A percentile compares a stretch with the other conserved stretches of the same genome.
Evolutionary conservation across 2,888 invertebrate species (phyloP).

Genomic region (Cerastis rubricosa): DNA sequence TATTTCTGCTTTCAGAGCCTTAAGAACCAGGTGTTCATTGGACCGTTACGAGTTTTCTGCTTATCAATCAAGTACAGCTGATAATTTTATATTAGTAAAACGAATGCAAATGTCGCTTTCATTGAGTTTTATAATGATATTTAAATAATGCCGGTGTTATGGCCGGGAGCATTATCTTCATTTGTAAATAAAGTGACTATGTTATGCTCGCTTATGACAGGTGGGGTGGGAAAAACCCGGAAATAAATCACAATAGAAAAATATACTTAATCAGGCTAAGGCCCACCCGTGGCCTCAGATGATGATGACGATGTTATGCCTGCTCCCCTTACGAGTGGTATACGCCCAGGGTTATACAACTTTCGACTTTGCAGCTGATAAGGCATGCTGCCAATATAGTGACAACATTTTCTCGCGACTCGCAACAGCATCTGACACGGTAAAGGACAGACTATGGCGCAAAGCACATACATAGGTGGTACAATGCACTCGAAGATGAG

Average conservation of each 20-base stretch:
- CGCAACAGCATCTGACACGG: slow-evolving; percentile 4
- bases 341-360: neutral
- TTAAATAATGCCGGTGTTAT: neutral
- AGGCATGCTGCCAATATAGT: neutral
- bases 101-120: neutral
- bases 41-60: neutral
- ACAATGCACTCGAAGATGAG: neutral
- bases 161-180: neutral
- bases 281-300: neutral
- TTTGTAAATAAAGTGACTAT: neutral
- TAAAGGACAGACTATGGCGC: neutral
- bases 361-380: neutral
- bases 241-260: neutral
- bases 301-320: neutral
- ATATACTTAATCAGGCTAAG: neutral
- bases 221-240: neutral
- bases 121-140: neutral
- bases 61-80: neutral
- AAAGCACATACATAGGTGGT: neutral
- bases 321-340: neutral
- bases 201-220: neutral
- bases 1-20: neutral
- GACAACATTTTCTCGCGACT: neutral
- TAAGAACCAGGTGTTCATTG: neutral
- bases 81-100: neutral